Percentiles rank a stretch among this genome's conserved stretches.
Conservation (phyloP, 2,888 invertebrate genomes). For the Andrena flavipes region DNA sequence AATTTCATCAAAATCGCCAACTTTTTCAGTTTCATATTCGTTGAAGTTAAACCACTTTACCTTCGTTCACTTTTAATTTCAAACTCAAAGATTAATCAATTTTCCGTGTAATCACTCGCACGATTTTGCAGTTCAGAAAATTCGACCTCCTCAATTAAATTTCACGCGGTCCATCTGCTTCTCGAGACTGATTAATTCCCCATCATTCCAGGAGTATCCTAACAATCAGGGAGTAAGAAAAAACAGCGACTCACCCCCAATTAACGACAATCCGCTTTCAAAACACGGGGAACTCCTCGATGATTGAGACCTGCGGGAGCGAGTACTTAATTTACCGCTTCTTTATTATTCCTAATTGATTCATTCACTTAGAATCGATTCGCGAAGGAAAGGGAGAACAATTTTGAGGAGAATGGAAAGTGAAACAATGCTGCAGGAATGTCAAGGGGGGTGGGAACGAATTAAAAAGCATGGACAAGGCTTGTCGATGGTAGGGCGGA, state of each 20-base stretch:
- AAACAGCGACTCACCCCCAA: slow-evolving; percentile 8
- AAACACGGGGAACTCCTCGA: slow-evolving; percentile 1
- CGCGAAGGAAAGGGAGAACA: neutral
- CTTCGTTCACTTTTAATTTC: neutral
- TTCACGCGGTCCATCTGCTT: neutral
- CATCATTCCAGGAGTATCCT: neutral
- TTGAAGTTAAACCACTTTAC: too few relatives aligned
- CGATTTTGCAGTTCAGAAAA: neutral
- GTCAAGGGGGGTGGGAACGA: neutral
- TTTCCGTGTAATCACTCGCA: neutral
- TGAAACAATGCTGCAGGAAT: neutral
- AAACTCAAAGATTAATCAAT: neutral
- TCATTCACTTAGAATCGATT: slow-evolving; percentile 6
- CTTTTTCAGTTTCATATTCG: too few relatives aligned
- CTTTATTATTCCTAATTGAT: slow-evolving; percentile 47
- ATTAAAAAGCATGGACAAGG: slow-evolving; percentile 14
- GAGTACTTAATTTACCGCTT: slow-evolving; percentile 44
- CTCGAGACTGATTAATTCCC: slow-evolving; percentile 3
- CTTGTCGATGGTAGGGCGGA: neutral
- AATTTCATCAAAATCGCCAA: too few relatives aligned
- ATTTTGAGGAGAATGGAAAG: neutral
- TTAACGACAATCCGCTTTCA: slow-evolving; percentile 9
- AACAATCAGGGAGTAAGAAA: neutral
- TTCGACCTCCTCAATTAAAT: neutral
- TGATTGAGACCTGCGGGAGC: neutral